Evolutionary conservation across 2,797 vertebrate species (phyloP).

Genomic region (Lepilemur ruficaudatus): DNA sequence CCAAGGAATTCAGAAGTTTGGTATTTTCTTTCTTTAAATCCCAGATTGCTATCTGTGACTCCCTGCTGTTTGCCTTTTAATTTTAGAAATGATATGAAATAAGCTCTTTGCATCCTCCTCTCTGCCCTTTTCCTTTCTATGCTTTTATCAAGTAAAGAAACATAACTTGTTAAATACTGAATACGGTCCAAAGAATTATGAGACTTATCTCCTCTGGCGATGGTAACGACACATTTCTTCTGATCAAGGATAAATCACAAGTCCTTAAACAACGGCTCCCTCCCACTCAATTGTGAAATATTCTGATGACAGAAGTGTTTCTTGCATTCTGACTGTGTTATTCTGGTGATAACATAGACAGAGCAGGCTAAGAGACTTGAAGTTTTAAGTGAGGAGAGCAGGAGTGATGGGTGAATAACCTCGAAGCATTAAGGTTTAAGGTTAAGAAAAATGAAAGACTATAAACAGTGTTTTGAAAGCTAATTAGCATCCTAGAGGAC

Average conservation of each 20-base stretch:
- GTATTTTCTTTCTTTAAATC: constrained; percentile 63
- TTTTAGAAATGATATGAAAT: constrained; percentile 40
- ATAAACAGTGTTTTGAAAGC: constrained; percentile 7
- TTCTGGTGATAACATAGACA: not conserved
- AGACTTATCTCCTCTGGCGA: not conserved
- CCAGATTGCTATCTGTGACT: constrained; percentile 1
- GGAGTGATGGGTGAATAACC: not conserved
- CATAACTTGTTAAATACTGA: not conserved
- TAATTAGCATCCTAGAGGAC: not conserved
- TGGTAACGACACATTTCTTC: not conserved
- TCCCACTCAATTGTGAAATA: not conserved
- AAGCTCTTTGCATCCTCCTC: not conserved
- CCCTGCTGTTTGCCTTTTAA: constrained; percentile 48
- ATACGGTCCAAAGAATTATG: not conserved
- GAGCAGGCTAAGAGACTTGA: not conserved
- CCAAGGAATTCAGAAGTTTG: constrained; percentile 62
- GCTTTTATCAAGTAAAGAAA: not conserved
- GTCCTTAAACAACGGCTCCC: not conserved
- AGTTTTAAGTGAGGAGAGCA: constrained; percentile 25
- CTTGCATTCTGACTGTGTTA: not conserved
- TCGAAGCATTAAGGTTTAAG: constrained; percentile 7
- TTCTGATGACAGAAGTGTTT: not conserved
- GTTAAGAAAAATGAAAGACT: constrained; percentile 4
- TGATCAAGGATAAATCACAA: not conserved
- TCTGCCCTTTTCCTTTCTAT: not conserved